Evolutionary conservation across 30 jellyfish, hydroid and myxozoan species (phyloP).

Genomic region (Nemopilema nomurai): DNA sequence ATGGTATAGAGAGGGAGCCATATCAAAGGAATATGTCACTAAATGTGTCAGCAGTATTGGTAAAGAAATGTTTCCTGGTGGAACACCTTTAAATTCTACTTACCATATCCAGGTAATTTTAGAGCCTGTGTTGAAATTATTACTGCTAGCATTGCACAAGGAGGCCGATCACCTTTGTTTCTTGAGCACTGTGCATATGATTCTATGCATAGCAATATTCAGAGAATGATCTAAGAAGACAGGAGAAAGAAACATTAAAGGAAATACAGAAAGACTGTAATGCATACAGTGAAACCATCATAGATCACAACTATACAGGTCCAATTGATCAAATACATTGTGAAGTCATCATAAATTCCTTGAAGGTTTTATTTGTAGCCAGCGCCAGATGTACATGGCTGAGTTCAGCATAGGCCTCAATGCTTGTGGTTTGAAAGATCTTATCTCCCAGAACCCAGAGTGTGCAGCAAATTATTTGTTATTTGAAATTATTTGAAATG

Average conservation of each 20-base stretch:
- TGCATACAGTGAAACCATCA: constrained; percentile 51
- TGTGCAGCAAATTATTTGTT: constrained; percentile 45
- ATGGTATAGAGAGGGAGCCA: no score
- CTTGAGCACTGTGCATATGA: constrained; percentile 38
- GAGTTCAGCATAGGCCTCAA: constrained; percentile 44
- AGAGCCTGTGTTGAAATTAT: constrained; percentile 49
- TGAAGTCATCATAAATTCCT: constrained; percentile 37
- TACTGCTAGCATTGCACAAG: constrained; percentile 50
- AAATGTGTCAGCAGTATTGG: no score
- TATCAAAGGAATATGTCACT: no score
- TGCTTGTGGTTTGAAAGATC: constrained; percentile 39
- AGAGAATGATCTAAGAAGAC: constrained; percentile 11
- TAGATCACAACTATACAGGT: constrained; percentile 56
- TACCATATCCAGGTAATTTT: constrained; percentile 59
- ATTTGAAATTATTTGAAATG: constrained; percentile 15
- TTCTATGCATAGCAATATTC: constrained; percentile 28
- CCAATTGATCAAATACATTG: constrained; percentile 41
- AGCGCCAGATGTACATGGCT: constrained; percentile 40
- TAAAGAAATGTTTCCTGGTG: no score
- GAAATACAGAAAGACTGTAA: constrained; percentile 47
- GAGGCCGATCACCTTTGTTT: constrained; percentile 60
- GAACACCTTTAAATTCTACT: no score
- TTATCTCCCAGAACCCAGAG: constrained; percentile 37
- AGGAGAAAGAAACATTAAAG: constrained; percentile 19
- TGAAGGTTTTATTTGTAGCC: constrained; percentile 41